A percentile compares a stretch with the other conserved stretches of the same genome.
Evolutionary conservation across 2,888 invertebrate genomes (phyloP).

Genomic region (Pristionchus entomophagus): DNA sequence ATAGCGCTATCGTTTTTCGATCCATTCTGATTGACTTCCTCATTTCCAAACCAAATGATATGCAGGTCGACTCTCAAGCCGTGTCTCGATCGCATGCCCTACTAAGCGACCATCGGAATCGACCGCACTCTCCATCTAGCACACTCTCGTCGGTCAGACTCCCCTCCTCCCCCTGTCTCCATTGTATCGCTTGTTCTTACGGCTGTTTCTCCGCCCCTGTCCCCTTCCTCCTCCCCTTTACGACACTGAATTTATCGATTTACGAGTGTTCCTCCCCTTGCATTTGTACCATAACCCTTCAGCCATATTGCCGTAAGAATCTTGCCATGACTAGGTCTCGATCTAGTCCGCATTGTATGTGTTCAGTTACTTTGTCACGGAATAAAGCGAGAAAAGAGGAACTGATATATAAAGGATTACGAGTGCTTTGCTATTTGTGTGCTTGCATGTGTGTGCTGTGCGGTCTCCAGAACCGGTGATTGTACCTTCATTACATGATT

Average conservation of each 20-base stretch:
- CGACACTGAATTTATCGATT: conserved; percentile 4
- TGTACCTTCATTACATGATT: neutral
- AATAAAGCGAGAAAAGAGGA: neutral
- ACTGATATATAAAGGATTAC: too few species aligned
- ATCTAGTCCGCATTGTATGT: neutral
- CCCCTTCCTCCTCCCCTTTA: neutral
- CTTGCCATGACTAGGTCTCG: conserved; percentile 6
- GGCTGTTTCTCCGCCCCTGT: neutral
- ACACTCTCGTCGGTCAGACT: too few species aligned
- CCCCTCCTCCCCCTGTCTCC: neutral
- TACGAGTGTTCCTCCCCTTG: neutral
- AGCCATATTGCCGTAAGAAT: neutral
- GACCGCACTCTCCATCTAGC: too few species aligned
- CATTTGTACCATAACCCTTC: neutral
- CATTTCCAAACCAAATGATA: too few species aligned
- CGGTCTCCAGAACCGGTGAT: neutral
- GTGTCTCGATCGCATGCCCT: conserved; percentile 40
- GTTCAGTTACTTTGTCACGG: neutral
- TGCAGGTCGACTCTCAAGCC: conserved; percentile 41
- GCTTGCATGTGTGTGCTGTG: neutral
- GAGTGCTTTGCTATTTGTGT: neutral
- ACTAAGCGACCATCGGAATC: conserved; percentile 45
- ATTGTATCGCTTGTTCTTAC: too few species aligned
- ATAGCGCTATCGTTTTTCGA: too few species aligned
- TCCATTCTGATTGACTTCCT: too few species aligned